Evolutionary conservation across 30 jellyfish, hydroid and myxozoan genomes (phyloP).

Genomic region (Clytia hemisphaerica): DNA sequence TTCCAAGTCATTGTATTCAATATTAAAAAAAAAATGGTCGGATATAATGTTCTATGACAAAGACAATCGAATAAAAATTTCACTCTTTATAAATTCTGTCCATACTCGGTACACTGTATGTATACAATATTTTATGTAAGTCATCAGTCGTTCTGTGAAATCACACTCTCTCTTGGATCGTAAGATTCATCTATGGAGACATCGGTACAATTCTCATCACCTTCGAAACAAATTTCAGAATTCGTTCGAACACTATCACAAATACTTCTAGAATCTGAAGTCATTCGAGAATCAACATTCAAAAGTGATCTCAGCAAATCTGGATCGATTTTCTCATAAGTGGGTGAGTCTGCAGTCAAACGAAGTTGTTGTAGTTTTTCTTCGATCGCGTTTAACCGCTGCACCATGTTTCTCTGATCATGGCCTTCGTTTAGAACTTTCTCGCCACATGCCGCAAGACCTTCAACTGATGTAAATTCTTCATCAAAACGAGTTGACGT

Average conservation of each 20-base stretch:
- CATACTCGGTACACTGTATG: no score
- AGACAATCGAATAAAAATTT: no score
- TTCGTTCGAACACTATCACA: constrained; percentile 20
- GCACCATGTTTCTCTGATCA: constrained; percentile 27
- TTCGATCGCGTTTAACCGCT: constrained; percentile 50
- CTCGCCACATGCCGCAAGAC: constrained; percentile 39
- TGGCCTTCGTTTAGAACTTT: constrained; percentile 31
- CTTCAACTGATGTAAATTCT: not conserved
- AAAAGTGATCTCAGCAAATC: constrained; percentile 51
- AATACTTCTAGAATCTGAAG: constrained; percentile 59
- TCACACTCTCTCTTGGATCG: no score
- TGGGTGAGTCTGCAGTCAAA: not conserved
- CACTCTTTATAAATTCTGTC: no score
- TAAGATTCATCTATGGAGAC: no score
- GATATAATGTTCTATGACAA: no score
- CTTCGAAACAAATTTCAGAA: no score
- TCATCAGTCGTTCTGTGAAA: no score
- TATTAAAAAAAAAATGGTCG: no score
- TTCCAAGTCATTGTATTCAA: no score
- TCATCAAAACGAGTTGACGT: not conserved
- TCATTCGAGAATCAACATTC: constrained; percentile 58
- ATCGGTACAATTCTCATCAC: no score
- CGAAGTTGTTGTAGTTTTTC: constrained; percentile 16
- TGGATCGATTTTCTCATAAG: constrained; percentile 32
- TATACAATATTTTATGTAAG: no score